phyloP scores from a whole-genome alignment of 2,888 invertebrate genomes.

The Polietes domitor region DNA sequence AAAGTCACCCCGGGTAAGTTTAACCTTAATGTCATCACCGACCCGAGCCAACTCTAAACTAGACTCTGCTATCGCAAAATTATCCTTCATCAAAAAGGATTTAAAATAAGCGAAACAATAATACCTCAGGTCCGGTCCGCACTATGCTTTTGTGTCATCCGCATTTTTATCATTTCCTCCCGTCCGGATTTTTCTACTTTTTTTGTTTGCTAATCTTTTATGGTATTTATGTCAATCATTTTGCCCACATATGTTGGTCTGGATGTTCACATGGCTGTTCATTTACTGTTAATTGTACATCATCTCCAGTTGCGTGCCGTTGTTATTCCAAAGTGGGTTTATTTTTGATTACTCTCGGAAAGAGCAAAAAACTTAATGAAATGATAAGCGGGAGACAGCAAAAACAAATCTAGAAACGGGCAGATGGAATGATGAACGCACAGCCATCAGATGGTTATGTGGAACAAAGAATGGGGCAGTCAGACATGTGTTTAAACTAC shows the following conservation, averaged over 20 bases:
- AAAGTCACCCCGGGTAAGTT: no score
- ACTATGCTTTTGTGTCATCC: not conserved
- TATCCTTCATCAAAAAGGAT: conserved; percentile 20
- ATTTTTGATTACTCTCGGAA: not conserved
- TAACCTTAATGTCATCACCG: not conserved
- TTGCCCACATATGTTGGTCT: conserved; percentile 56
- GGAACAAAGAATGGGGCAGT: not conserved
- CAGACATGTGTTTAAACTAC: not conserved
- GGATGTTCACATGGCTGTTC: conserved; percentile 22
- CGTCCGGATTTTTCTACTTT: not conserved
- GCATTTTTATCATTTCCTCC: not conserved
- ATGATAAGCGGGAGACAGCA: not conserved
- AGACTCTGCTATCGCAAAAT: not conserved
- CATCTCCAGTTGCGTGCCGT: not conserved
- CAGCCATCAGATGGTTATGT: not conserved
- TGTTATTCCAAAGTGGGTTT: not conserved
- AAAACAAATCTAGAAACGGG: not conserved
- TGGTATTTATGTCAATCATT: conserved; percentile 63
- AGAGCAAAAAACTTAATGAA: not conserved
- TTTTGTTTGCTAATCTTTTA: conserved; percentile 49
- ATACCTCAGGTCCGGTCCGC: not conserved
- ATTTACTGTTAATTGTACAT: conserved; percentile 26
- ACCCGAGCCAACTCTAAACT: not conserved
- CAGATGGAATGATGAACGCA: not conserved
- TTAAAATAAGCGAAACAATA: not conserved